Conservation (phyloP, 2,888 invertebrate species). For the Cantharis nigra region DNA sequence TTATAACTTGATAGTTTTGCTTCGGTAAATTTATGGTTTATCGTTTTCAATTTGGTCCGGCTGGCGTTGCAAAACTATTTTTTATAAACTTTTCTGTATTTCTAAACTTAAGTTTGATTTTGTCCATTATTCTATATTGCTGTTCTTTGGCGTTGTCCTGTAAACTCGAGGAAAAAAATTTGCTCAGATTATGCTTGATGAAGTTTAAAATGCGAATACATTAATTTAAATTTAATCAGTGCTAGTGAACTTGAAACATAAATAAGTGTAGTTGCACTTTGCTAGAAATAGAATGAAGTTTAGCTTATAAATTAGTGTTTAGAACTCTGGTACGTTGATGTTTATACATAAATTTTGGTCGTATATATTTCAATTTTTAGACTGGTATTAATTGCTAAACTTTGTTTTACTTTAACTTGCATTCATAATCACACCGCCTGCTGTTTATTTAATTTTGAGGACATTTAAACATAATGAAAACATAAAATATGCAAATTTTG, state of each 20-base stretch:
- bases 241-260: background rate
- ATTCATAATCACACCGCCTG: slow-evolving; percentile 7
- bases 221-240: slow-evolving; percentile 6
- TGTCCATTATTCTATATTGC: too few species aligned
- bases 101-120: background rate
- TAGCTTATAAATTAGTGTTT: slow-evolving; percentile 13
- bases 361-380: slow-evolving; percentile 14
- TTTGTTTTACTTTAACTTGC: slow-evolving; percentile 7
- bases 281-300: slow-evolving; percentile 14
- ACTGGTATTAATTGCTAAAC: slow-evolving; percentile 11
- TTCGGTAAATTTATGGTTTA: background rate
- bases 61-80: background rate
- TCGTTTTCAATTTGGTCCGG: background rate
- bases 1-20: background rate
- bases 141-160: background rate
- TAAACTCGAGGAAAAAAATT: background rate
- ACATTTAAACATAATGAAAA: slow-evolving; percentile 9
- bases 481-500: slow-evolving; percentile 1
- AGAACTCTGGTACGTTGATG: slow-evolving; percentile 13
- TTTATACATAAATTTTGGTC: slow-evolving; percentile 16
- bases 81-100: background rate
- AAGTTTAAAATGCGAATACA: background rate
- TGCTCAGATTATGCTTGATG: background rate
- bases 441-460: slow-evolving; percentile 4
- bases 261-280: background rate